Evolutionary conservation across 2,797 vertebrate genomes (phyloP).

Genomic region (Meriones psammophilus): DNA sequence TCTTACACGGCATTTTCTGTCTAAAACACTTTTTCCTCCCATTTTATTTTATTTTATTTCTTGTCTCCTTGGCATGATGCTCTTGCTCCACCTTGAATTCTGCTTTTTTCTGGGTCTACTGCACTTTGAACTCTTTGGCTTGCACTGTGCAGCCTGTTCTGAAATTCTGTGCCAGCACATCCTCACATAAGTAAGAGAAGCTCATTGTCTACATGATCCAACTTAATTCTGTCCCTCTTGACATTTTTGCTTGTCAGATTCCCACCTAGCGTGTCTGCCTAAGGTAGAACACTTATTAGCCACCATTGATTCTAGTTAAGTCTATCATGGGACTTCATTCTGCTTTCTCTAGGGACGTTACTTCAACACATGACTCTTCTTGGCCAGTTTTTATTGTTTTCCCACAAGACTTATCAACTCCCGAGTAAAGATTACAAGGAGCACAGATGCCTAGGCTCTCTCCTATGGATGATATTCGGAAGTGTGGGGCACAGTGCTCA

Average conservation of each 20-base stretch:
- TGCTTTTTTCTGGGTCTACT: not conserved
- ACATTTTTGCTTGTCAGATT: conserved; percentile 35
- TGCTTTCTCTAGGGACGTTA: not conserved
- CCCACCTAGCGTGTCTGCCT: not conserved
- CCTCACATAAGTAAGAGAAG: not conserved
- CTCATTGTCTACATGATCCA: not conserved
- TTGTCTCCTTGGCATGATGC: not conserved
- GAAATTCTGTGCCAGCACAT: not conserved
- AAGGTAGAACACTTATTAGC: not conserved
- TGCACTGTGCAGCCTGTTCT: not conserved
- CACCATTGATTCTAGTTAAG: conserved; percentile 22
- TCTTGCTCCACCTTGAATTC: not conserved
- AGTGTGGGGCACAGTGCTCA: not conserved
- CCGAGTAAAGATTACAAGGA: not conserved
- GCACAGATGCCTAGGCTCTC: not conserved
- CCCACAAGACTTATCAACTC: not conserved
- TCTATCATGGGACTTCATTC: not conserved
- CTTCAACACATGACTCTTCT: not conserved
- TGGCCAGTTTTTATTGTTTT: not conserved
- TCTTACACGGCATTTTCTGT: conserved; percentile 26
- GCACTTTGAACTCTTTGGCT: not conserved
- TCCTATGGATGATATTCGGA: not conserved
- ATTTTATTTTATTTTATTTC: not conserved
- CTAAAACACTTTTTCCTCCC: not conserved
- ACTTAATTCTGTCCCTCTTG: not conserved